Evolutionary conservation across 2,113 vertebrate species (phyloP), one percentile per base, ranked within the genome.

Genomic region (Tachuris rubrigastra): DNA sequence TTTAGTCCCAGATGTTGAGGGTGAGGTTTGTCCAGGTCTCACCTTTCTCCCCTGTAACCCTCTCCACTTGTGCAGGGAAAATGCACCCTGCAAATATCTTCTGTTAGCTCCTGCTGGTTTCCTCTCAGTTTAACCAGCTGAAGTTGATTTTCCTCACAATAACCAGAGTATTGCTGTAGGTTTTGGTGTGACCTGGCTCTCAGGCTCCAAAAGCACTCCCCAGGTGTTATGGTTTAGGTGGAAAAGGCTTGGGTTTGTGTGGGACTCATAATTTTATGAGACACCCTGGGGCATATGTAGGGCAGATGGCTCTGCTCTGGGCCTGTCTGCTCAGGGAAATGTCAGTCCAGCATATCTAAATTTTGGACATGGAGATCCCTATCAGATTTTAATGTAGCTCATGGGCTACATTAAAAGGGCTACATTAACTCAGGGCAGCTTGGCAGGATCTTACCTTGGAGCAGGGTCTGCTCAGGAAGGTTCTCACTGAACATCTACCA

Each of bases 391-490:
- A 8, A 18, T 0, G 2, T 18, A 44, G 62, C 19, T 42, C n/a
- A n/a, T n/a, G n/a, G n/a, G n/a, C n/a, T n/a, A n/a, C n/a, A n/a
- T n/a, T n/a, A n/a, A n/a, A n/a, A n/a, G n/a, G n/a, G n/a, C n/a
- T n/a, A n/a, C n/a, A n/a, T n/a, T 10, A 1, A 1, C 10, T 23
- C 22, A 0, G 4, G 30, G 59, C 35, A 35, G 46, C 44, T 41
- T 0, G 0, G 31, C 0, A 2, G 0, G 0, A 23, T 79, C 23
- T 33, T 46, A 19, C n/a, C 18, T 58, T n/a, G 8, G 60, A 63
- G 37, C 42, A 33, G 39, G 3, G 3, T 21, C 35, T 17, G 24
- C 42, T 49, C 33, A 11, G 83, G 46, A 39, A 42, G 42, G 12
- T 8, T 2, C 44, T 42, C 16, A 0, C 9, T 42, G 7, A 8